Base-by-base conservation (phyloP, 2,888 invertebrate genomes). In the Drosophila robusta region DNA sequence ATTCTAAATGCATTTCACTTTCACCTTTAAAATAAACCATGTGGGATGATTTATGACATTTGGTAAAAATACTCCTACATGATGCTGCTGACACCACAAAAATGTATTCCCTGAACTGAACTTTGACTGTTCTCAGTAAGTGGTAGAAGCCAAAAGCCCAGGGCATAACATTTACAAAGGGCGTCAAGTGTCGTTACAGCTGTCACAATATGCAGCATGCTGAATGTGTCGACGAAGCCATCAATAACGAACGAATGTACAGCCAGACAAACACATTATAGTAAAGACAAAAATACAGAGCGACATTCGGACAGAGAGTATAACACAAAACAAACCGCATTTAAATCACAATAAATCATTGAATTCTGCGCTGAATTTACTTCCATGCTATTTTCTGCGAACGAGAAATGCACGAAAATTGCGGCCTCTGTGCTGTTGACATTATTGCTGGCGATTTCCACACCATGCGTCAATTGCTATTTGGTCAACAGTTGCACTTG, bases 311-410 rank as follows among this genome's bases (percentile, higher is more conserved):
- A 22, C 29, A 45, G 54, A 41, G 32, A 41, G 38, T 42, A 11
- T 50, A 56, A 22, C 46, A 45, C 62, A 63, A 26, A 62, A 39
- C 36, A 58, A 74, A 66, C 63, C 75, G 52, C 70, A 81, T 84
- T 73, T 73, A 78, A 82, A 62, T 63, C 68, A 63, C 58, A 63
- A 84, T 84, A 78, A 84, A 84, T 81, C 85, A 89, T 67, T 46
- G 65, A 66, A 41, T 52, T 5, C 38, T 36, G 32, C 51, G 32
- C 34, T 3, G 32, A 65, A 44, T 56, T 65, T 32, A 26, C 46
- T 63, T 65, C 55, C 62, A 63, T 61, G 56, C 49, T 57, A 50
- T 54, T 50, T 61, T 42, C 46, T 55, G 38, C 44, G 8, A 47
- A 38, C 50, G 51, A 8, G 22, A 22, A 63, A 49, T 42, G 44